Evolutionary conservation across 23 tunicate species (phyloP), one percentile per base, ranked within the genome.

Genomic region (Clavelina lepadiformis): DNA sequence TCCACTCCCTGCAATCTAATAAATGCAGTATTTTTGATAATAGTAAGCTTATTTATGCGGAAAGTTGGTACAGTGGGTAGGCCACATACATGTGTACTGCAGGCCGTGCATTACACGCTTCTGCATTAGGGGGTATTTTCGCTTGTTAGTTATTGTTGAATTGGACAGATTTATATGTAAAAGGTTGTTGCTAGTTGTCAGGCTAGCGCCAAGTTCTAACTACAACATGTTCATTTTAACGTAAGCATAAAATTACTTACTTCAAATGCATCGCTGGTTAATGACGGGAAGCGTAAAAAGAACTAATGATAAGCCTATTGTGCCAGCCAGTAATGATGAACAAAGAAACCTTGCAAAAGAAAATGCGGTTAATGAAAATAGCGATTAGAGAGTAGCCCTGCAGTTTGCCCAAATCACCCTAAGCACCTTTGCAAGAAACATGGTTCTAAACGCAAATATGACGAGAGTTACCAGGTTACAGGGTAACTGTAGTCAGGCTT

Each of bases 371-470:
- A 37, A 36, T 63, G 69, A 63, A 63, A 63, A 23, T 22, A 63
- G 69, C 38, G 69, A 63, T 63, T 25, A 29, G 31, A 59, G 18
- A 59, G 65, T 38, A 59, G n/a, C 65, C 65, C 65, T 28, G 65
- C 65, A 28, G 65, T 59, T 28, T 38, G 11, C 35, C 15, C 65
- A 36, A 59, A 18, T 63, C 5, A 35, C 51, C 23, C 51, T 18
- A 63, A 63, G 69, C 51, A 37, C 38, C 51, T 6, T 63, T 63
- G 28, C 73, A 67, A 49, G 30, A 67, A 67, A 67, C 61, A 19
- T 67, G 73, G 36, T 27, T 15, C 26, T 67, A 67, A 46, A 67
- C 34, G 73, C 35, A 67, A 67, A 67, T 67, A 67, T 67, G 61
- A 67, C 61, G 61, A 47, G 73, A 31, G 73, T 46, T 67, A 49